Evolutionary conservation across 1,140 invertebrate genomes (phyloP).

Genomic region (Leptopilina clavipes): DNA sequence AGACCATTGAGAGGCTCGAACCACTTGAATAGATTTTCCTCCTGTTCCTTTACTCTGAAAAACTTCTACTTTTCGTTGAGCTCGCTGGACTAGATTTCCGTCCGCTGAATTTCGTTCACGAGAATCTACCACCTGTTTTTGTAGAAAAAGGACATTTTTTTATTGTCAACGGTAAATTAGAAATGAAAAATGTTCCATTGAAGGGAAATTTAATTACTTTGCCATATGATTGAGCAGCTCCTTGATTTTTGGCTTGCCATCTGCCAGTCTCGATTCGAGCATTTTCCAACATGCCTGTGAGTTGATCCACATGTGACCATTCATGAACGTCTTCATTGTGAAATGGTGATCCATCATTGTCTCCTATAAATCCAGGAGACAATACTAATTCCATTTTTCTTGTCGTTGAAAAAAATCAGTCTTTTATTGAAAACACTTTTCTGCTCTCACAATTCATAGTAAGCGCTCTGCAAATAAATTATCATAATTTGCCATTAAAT

Average conservation of each 20-base stretch:
- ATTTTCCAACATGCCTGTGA: constrained; percentile 75
- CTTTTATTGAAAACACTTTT: constrained; percentile 17
- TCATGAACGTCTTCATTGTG: constrained; percentile 75
- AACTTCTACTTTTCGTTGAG: constrained; percentile 68
- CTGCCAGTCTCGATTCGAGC: constrained; percentile 75
- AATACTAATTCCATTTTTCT: constrained; percentile 75
- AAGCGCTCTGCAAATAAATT: constrained; percentile 5
- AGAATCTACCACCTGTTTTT: constrained; percentile 74
- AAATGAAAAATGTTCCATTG: too few relatives aligned
- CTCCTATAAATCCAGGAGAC: constrained; percentile 64
- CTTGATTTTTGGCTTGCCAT: constrained; percentile 74
- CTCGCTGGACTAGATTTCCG: constrained; percentile 65
- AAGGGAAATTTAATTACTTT: constrained; percentile 69
- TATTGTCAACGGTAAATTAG: too few relatives aligned
- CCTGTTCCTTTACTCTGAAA: constrained; percentile 69
- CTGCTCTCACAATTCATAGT: constrained; percentile 2
- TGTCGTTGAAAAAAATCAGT: constrained; percentile 16
- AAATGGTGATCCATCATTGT: constrained; percentile 67
- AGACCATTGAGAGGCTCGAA: constrained; percentile 66
- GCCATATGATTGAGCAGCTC: constrained; percentile 74
- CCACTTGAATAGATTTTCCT: constrained; percentile 67
- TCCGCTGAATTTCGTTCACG: constrained; percentile 71
- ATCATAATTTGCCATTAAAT: constrained; percentile 8
- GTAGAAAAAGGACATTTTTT: too few relatives aligned
- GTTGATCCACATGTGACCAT: constrained; percentile 75